Percentiles rank a stretch among this genome's conserved stretches.
These are phyloP conservation scores for Pelosia muscerda DNA, from an alignment of 2,888 invertebrate genomes.

Conservation along the genomic window DNA sequence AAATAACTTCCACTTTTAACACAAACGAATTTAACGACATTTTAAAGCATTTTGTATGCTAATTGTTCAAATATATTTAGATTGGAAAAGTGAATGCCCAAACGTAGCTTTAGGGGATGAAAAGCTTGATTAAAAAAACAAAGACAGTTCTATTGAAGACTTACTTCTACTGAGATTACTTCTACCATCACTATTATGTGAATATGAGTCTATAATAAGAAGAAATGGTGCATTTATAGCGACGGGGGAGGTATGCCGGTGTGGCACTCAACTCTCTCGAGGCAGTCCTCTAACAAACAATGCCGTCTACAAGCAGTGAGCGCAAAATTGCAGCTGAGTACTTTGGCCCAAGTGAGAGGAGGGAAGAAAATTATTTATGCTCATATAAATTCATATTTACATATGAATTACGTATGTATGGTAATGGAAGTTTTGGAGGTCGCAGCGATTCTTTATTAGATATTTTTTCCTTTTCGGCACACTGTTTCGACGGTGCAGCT, in stretches of 20 bases:
- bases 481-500: background rate
- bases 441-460: background rate
- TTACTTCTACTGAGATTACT: slow-evolving; percentile 10
- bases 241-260: slow-evolving; percentile 32
- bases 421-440: slow-evolving; percentile 11
- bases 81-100: too few relatives aligned
- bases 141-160: background rate
- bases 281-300: slow-evolving; percentile 51
- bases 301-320: slow-evolving; percentile 47
- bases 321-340: slow-evolving; percentile 48
- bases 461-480: background rate
- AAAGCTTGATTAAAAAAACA: background rate
- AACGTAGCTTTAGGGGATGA: too few relatives aligned
- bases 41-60: background rate
- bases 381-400: slow-evolving; percentile 14
- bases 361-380: slow-evolving; percentile 13
- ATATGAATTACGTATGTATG: slow-evolving; percentile 19
- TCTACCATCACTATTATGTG: slow-evolving; percentile 18
- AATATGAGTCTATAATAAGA: slow-evolving; percentile 27
- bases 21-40: too few relatives aligned
- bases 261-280: slow-evolving; percentile 42
- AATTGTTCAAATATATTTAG: too few relatives aligned
- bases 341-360: slow-evolving; percentile 33
- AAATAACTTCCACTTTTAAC: too few relatives aligned
- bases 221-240: slow-evolving; percentile 26